Percentiles rank a stretch among this genome's conserved stretches.
These are phyloP conservation scores for Drosophila willistoni DNA, from an alignment of 1,140 invertebrate species.

Conservation along the genomic window DNA sequence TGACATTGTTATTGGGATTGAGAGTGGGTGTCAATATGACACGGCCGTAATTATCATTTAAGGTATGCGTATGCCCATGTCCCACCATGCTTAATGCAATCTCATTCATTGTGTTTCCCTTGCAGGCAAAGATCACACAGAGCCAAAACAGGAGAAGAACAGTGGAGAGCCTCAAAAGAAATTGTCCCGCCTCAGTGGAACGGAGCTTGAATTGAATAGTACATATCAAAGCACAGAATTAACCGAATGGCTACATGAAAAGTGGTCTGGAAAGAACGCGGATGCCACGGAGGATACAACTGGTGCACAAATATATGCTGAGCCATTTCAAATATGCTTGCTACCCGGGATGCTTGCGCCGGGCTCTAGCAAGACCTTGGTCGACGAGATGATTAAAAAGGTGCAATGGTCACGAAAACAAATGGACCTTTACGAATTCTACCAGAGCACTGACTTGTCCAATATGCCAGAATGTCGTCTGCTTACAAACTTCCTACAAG, in stretches of 20 bases:
- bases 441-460: slow-evolving; percentile 87
- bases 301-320: slow-evolving; percentile 56
- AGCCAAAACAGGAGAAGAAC: neutral
- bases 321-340: slow-evolving; percentile 77
- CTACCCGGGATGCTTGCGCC: slow-evolving; percentile 54
- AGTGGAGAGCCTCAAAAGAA: slow-evolving; percentile 58
- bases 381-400: slow-evolving; percentile 82
- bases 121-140: slow-evolving; percentile 48
- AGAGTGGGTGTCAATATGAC: slow-evolving; percentile 8
- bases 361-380: slow-evolving; percentile 45
- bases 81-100: slow-evolving; percentile 66
- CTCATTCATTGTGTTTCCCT: slow-evolving; percentile 68
- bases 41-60: slow-evolving; percentile 66
- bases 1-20: slow-evolving; percentile 10
- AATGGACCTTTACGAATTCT: slow-evolving; percentile 89
- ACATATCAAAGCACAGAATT: slow-evolving; percentile 52
- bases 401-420: slow-evolving; percentile 87
- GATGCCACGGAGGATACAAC: slow-evolving; percentile 45
- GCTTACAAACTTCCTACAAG: slow-evolving; percentile 71
- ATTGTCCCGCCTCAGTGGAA: slow-evolving; percentile 41
- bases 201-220: slow-evolving; percentile 41
- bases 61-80: slow-evolving; percentile 71
- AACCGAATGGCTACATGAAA: slow-evolving; percentile 56
- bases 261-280: slow-evolving; percentile 36
- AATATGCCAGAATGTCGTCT: slow-evolving; percentile 83